A percentile compares a stretch with the other conserved stretches of the same genome.
These are phyloP conservation scores for Lophius americanus DNA, from an alignment of 2,797 vertebrate species.

Conservation along the genomic window DNA sequence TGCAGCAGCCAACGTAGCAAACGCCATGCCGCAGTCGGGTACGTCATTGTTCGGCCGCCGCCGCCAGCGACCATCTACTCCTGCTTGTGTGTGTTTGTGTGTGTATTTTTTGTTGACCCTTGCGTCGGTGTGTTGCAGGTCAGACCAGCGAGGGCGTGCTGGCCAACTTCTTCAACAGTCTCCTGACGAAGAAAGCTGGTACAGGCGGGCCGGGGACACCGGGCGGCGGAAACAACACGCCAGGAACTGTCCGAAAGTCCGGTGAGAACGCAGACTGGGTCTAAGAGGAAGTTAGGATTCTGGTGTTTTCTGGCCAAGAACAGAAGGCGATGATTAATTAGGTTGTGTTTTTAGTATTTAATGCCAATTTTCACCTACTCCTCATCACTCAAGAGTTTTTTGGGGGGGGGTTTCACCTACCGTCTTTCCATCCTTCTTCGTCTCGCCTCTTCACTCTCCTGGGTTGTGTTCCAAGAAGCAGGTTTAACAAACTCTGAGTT, in stretches of 20 bases:
- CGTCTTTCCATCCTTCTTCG: constrained; percentile 19
- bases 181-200: constrained; percentile 97
- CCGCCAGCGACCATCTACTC: background rate
- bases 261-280: constrained; percentile 74
- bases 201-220: constrained; percentile 87
- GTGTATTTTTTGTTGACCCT: constrained; percentile 17
- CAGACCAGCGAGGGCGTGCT: constrained; percentile 98
- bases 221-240: constrained; percentile 87
- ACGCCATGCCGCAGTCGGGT: constrained; percentile 94
- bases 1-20: constrained; percentile 93
- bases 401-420: too few species aligned
- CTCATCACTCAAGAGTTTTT: too few species aligned
- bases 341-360: too few species aligned
- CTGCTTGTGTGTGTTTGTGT: background rate
- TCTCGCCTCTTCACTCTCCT: too few species aligned
- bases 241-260: constrained; percentile 94
- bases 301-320: background rate
- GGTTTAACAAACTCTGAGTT: too few species aligned
- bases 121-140: constrained; percentile 79
- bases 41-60: constrained; percentile 34
- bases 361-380: too few species aligned
- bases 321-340: background rate
- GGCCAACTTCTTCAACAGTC: constrained; percentile 99
- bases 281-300: background rate
- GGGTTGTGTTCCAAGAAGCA: too few species aligned